Base-by-base conservation (phyloP, 2,113 vertebrate species). In the Vulpes lagopus region DNA sequence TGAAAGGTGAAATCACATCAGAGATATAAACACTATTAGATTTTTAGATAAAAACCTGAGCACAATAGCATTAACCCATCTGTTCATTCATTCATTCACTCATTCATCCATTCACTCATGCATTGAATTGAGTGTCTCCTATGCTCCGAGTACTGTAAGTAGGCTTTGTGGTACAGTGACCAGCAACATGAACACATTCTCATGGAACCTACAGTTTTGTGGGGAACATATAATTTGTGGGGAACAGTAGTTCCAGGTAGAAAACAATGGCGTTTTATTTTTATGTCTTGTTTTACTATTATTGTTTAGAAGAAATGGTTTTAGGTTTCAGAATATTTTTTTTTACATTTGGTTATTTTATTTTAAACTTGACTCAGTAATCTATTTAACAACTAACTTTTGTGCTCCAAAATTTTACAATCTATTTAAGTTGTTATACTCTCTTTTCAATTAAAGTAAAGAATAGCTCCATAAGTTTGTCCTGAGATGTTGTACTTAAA, bases 1-100 rank as follows among this genome's bases (percentile, higher is more conserved):
- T 87, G 65, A 93, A 96, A 96, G 82, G 83, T 96, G 89, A 97
- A 87, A 85, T 91, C 62, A 12, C 73, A 79, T 85, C 91, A 94
- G 65, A 89, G 89, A 83, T 89, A 93, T 25, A 94, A 97, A 95
- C 88, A 87, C 14, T 71, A 85, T 74, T 67, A 92, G 60, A 74
- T 67, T 96, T 94, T 92, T 23, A 60, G 69, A 88, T 94, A 88
- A 83, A 93, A 93, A n/a, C 60, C 20, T 91, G 71, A 93, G 38
- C 76, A 32, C 32, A 49, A 43, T 78, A 91, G 55, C 27, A 43
- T 12, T 7, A 49, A 57, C 22, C n/a, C 20, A 6, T 59, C 49
- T 55, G 14, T 51, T 64, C 85, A 35, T 84, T 67, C 82, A 25
- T 84, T 82, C 30, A 27, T 27, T 65, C 74, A 59, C 43, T 53